Percentiles rank a stretch among this genome's conserved stretches.
These are phyloP conservation scores for Astreopora myriophthalma DNA, from an alignment of 64 coral and sea anemone species.

Conservation along the genomic window DNA sequence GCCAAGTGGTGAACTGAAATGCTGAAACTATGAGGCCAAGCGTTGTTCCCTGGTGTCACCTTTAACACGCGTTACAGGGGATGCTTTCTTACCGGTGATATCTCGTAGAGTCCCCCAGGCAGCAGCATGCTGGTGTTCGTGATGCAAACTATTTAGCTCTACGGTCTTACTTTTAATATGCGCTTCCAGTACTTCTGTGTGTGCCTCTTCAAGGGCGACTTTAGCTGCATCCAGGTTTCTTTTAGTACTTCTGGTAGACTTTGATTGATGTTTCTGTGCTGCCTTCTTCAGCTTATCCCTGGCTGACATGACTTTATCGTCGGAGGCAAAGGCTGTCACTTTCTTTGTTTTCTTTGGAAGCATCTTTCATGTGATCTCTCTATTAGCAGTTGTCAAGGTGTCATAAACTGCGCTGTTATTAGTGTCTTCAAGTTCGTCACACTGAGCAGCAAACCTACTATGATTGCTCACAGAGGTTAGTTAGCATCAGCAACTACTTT, in stretches of 20 bases:
- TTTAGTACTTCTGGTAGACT: neutral
- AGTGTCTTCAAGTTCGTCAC: too few relatives aligned
- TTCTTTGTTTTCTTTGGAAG: neutral
- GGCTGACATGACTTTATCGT: neutral
- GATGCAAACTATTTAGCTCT: neutral
- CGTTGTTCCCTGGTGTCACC: too few relatives aligned
- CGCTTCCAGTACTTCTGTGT: neutral
- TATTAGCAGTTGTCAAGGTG: neutral
- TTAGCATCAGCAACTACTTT: too few relatives aligned
- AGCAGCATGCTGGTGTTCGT: neutral
- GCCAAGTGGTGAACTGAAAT: too few relatives aligned
- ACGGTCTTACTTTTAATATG: neutral
- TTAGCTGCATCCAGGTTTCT: neutral
- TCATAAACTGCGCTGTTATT: neutral
- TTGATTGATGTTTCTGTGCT: neutral
- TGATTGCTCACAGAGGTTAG: too few relatives aligned
- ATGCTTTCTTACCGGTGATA: neutral
- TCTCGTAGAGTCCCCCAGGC: neutral
- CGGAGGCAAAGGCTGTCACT: neutral
- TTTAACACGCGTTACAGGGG: neutral
- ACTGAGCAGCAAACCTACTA: too few relatives aligned
- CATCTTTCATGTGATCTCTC: neutral
- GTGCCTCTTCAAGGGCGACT: neutral
- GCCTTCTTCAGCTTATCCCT: neutral
- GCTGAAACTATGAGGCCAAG: too few relatives aligned